Evolutionary conservation across 2,888 invertebrate genomes (phyloP), one percentile per base, ranked within the genome.

Genomic region (Tubiluchus corallicola): DNA sequence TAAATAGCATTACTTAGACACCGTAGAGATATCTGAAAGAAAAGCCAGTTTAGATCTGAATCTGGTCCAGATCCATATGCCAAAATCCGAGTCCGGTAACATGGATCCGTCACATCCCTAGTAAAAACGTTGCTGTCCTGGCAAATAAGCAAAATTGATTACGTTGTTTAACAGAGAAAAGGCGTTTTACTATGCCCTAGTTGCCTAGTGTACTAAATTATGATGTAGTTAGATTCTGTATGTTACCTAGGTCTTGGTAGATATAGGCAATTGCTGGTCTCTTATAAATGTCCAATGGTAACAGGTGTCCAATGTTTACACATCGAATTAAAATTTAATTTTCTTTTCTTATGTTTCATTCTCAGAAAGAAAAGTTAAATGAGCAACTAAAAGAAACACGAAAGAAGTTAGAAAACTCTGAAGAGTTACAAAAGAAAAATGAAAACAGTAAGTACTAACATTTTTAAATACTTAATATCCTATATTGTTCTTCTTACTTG

Each of bases 371-470:
- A 29, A 29, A 29, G 29, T 9, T 29, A n/a, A 9, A 9, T 29
- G 29, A 29, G n/a, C 9, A 29, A 9, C n/a, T 9, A 9, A n/a
- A 29, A 29, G 9, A 9, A n/a, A n/a, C 29, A 29, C n/a, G 9
- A 29, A 29, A 29, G 29, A 29, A 29, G 29, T n/a, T 29, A 9
- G 29, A 29, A n/a, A n/a, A n/a, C 9, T 9, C 29, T 9, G 29
- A 29, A n/a, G 9, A 29, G 29, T n/a, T 9, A 29, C n/a, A 9
- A n/a, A 29, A 29, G n/a, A 29, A 9, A 29, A 29, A 29, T n/a
- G 29, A 29, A 29, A 29, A 29, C n/a, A n/a, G 29, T 29, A 29
- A 29, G 29, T n/a, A n/a, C n/a, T n/a, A n/a, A n/a, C n/a, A n/a
- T n/a, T n/a, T n/a, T n/a, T n/a, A n/a, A n/a, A n/a, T n/a, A n/a